These are phyloP conservation scores for Manacus vitellinus DNA, from an alignment of 2,113 vertebrate genomes.

Conservation along the genomic window DNA sequence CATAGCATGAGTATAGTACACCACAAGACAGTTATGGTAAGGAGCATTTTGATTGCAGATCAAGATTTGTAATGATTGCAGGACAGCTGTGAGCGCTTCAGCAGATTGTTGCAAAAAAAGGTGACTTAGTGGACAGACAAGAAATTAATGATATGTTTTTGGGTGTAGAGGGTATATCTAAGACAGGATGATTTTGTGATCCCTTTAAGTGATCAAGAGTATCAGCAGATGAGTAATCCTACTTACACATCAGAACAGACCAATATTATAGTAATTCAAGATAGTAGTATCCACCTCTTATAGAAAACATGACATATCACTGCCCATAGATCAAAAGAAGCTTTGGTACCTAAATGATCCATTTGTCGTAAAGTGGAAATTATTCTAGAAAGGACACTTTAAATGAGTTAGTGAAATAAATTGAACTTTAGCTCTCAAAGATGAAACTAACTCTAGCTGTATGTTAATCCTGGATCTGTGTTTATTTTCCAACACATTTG, in stretches of 20 bases:
- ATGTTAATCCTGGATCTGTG: neutral
- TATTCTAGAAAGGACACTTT: neutral
- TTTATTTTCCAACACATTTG: neutral
- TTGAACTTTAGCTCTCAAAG: neutral
- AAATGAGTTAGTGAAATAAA: neutral
- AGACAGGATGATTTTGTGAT: neutral
- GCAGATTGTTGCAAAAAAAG: neutral
- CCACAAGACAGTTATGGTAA: neutral
- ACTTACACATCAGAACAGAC: neutral
- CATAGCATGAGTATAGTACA: neutral
- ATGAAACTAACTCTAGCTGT: neutral
- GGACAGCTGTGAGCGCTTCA: neutral
- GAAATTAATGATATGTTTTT: neutral
- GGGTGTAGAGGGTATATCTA: neutral
- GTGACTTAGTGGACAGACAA: neutral
- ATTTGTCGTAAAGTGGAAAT: neutral
- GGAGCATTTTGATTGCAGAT: neutral
- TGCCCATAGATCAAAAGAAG: neutral
- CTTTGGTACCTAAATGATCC: neutral
- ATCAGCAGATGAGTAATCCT: neutral
- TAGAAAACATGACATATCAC: neutral
- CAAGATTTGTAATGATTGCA: neutral
- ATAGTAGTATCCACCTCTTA: neutral
- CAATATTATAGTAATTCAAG: neutral
- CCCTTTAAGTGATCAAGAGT: neutral